Evolutionary conservation across 1,140 invertebrate genomes (phyloP).

Genomic region (Magallana angulata): DNA sequence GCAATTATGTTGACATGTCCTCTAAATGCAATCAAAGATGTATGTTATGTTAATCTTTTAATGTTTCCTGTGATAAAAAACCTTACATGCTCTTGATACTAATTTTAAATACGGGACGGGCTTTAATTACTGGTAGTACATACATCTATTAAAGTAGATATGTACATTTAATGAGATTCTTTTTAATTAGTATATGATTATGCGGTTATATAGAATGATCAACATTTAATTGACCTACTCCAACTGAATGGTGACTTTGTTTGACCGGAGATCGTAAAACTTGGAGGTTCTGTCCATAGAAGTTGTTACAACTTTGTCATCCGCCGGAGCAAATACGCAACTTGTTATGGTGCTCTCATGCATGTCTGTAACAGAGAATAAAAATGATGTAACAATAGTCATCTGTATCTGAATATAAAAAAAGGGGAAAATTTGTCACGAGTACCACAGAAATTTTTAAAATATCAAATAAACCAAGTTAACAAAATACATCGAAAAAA

Average conservation of each 20-base stretch:
- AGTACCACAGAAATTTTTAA: no score
- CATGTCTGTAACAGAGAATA: conserved; percentile 65
- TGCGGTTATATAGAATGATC: not conserved
- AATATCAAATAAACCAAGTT: no score
- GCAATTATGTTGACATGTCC: conserved; percentile 77
- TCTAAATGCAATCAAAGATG: conserved; percentile 53
- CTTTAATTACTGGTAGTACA: no score
- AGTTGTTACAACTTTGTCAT: conserved; percentile 77
- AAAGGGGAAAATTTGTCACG: no score
- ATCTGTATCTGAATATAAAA: no score
- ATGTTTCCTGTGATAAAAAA: no score
- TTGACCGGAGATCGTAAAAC: conserved; percentile 75
- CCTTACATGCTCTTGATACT: no score
- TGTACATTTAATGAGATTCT: not conserved
- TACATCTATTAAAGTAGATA: no score
- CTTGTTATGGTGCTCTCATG: conserved; percentile 76
- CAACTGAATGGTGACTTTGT: conserved; percentile 73
- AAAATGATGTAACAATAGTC: conserved; percentile 4
- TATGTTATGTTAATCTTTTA: no score
- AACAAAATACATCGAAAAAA: no score
- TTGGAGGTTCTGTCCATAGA: conserved; percentile 78
- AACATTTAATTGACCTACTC: conserved; percentile 64
- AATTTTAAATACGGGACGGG: no score
- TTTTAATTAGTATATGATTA: not conserved
- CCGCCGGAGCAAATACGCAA: conserved; percentile 71